Percentiles rank a stretch among this genome's conserved stretches.
Conservation (phyloP, 2,797 vertebrate species). For the Falco naumanni region DNA sequence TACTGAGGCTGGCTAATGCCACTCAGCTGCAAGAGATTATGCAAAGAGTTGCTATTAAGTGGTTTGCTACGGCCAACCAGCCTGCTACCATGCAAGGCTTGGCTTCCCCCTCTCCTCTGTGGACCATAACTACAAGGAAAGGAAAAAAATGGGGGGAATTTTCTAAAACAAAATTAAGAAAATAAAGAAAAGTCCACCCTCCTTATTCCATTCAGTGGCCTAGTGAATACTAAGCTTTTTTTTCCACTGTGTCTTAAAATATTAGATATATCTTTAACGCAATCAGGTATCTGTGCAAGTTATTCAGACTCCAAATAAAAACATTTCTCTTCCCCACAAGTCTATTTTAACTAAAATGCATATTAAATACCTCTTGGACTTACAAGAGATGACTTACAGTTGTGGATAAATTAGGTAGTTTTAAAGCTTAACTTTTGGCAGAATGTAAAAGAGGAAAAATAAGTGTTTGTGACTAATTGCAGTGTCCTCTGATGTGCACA, state of each 20-base stretch:
- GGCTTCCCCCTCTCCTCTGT: neutral
- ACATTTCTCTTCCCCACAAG: neutral
- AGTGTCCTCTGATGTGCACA: neutral
- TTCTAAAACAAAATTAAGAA: neutral
- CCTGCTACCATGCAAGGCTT: neutral
- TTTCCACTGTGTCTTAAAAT: neutral
- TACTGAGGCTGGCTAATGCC: neutral
- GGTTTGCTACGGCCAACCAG: neutral
- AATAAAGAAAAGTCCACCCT: neutral
- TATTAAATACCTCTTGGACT: neutral
- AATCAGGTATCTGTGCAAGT: rapidly evolving
- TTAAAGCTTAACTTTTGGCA: neutral
- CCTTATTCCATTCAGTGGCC: neutral
- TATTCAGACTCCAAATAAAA: neutral
- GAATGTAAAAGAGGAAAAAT: neutral
- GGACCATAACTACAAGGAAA: neutral
- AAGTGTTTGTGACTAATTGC: neutral
- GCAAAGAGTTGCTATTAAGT: neutral
- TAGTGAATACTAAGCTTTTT: neutral
- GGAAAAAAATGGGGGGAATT: neutral
- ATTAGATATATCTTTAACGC: neutral
- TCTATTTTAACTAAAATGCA: neutral
- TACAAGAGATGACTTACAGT: neutral
- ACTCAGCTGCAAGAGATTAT: neutral
- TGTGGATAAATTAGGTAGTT: neutral